Evolutionary conservation across 2,113 vertebrate species (phyloP).

Genomic region (Numida meleagris): DNA sequence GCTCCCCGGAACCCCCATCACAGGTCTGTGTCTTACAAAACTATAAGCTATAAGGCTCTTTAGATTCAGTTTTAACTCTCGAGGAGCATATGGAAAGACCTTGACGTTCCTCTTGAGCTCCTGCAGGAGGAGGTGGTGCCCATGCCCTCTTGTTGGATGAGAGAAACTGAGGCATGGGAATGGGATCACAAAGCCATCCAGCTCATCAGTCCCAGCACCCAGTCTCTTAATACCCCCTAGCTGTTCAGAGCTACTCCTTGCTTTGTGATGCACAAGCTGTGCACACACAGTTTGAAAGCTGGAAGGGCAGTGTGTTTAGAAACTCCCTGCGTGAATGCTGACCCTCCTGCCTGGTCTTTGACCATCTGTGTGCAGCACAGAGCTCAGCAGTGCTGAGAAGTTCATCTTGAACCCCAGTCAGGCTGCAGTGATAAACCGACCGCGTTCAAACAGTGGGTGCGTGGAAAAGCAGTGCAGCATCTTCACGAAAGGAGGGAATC

Average conservation of each 20-base stretch:
- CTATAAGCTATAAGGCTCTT: not conserved
- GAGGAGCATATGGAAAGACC: not conserved
- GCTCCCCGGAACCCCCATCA: conserved; percentile 52
- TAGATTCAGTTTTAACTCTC: accelerated
- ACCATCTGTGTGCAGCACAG: not conserved
- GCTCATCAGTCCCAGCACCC: not conserved
- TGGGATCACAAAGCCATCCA: not conserved
- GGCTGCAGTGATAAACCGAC: not conserved
- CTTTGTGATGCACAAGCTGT: not conserved
- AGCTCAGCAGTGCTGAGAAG: not conserved
- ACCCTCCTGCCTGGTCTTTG: not conserved
- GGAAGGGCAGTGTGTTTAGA: not conserved
- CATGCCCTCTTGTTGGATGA: not conserved
- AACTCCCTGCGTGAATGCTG: not conserved
- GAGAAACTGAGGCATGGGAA: not conserved
- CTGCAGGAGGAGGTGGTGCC: not conserved
- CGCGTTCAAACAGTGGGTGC: not conserved
- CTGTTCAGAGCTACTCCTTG: not conserved
- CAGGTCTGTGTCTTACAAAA: conserved; percentile 70
- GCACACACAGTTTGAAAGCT: not conserved
- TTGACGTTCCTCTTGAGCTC: not conserved
- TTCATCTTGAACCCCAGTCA: not conserved
- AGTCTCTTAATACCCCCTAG: not conserved
- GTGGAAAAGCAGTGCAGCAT: not conserved
- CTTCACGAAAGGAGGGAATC: not conserved